Base-by-base conservation (phyloP, 2,113 vertebrate genomes). In the Sylvia atricapilla region DNA sequence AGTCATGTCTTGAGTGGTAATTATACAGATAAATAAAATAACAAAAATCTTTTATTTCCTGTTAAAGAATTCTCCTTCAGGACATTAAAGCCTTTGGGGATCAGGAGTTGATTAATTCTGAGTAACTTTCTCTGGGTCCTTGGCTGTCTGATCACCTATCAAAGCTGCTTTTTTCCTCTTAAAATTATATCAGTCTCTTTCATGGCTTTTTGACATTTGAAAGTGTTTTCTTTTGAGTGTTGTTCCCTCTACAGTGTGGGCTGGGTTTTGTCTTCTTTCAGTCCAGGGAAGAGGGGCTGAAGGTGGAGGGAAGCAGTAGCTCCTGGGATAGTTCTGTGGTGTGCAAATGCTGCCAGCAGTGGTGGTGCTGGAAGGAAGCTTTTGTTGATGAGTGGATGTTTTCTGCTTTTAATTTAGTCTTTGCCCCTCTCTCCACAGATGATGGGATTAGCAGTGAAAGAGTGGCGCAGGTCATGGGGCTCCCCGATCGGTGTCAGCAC, bases 401-500 rank as follows among this genome's bases (percentile, higher is more conserved):
- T 88, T 74, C 77, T 89, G 31, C 53, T 75, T 89, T 87, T 96
- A 46, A 94, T 81, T 87, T 60, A 17, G 1, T 41, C 50, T 94
- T 39, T 93, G 92, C 75, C 68, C 67, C 41, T 97, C 67, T 94
- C 90, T 96, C 72, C 95, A 60, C 98, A 99, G 99, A 99, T 95
- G 99, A 99, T 62, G 99, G 99, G 28, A 97, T 99, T 96, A 99
- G 99, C 94, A 98, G 99, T 3, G 99, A 99, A 76, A 97, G 99
- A 95, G 98, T 99, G 3, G 99, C 99, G 2, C 99, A 99, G 97
- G 99, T 99, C 97, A 99, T 99, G 99, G 99, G 99, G 21, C 99
- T 99, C 97, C 98, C 98, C 0, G 99, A 99, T 16, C 97, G 99
- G 94, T 99, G 99, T 98, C 99, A 99, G 84, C 99, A 99, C 0